Evolutionary conservation across 2,797 vertebrate species (phyloP).

Genomic region (Cuculus canorus): DNA sequence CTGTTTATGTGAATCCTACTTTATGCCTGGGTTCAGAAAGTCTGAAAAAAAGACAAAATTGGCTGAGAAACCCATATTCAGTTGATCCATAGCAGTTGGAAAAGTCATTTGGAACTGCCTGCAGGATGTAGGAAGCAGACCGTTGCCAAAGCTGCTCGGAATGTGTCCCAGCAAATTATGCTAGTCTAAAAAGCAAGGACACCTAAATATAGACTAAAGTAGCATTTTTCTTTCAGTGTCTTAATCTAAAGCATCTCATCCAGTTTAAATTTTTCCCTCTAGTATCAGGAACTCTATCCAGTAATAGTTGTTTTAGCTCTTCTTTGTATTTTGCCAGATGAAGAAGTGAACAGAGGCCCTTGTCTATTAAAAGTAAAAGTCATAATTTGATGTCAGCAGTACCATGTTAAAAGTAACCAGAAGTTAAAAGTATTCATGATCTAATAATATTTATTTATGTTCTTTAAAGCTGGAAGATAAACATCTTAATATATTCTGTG

Average conservation of each 20-base stretch:
- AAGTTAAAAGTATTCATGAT: neutral
- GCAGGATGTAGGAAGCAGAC: neutral
- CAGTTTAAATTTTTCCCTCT: neutral
- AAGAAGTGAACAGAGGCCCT: neutral
- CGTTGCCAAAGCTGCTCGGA: neutral
- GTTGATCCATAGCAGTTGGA: neutral
- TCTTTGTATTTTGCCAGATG: neutral
- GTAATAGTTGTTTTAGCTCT: neutral
- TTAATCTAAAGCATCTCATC: neutral
- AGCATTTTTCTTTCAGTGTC: neutral
- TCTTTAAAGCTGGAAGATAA: constrained; percentile 80
- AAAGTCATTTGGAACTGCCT: neutral
- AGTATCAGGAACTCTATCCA: neutral
- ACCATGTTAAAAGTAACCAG: neutral
- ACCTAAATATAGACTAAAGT: neutral
- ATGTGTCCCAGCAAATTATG: neutral
- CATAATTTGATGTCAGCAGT: neutral
- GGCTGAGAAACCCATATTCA: neutral
- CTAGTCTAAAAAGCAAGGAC: neutral
- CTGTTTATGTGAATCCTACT: neutral
- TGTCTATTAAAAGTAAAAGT: neutral
- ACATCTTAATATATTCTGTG: constrained; percentile 88
- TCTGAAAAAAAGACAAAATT: neutral
- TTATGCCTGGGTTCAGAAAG: neutral
- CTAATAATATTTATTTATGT: neutral